These are phyloP conservation scores for Xenops minutus DNA, from an alignment of 2,797 vertebrate species.

Conservation along the genomic window DNA sequence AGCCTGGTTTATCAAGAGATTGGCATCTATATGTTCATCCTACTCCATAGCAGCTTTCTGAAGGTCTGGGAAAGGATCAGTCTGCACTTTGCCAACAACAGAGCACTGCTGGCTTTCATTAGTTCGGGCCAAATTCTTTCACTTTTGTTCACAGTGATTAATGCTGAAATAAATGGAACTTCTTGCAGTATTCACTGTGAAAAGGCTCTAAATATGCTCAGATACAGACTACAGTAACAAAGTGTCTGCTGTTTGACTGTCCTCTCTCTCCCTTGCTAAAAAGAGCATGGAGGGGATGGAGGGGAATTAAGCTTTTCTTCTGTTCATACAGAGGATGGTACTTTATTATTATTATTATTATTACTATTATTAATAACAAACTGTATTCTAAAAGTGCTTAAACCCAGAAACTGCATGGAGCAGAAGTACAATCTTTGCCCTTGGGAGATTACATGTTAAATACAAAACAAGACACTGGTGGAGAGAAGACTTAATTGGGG, in stretches of 20 bases:
- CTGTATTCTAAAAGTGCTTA: background rate
- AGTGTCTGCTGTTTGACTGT: constrained; percentile 31
- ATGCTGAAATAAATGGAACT: constrained; percentile 43
- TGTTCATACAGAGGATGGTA: background rate
- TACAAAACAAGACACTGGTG: background rate
- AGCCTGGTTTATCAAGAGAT: background rate
- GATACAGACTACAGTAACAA: constrained; percentile 20
- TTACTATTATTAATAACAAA: background rate
- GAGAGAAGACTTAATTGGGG: background rate
- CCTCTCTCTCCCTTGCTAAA: background rate
- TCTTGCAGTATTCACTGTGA: constrained; percentile 28
- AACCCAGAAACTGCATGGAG: background rate
- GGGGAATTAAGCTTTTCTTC: background rate
- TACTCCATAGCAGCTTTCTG: background rate
- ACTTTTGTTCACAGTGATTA: constrained; percentile 53
- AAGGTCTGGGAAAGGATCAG: constrained; percentile 12
- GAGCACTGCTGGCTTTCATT: constrained; percentile 25
- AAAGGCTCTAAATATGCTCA: constrained; percentile 12
- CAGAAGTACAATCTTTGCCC: background rate
- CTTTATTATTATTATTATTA: background rate
- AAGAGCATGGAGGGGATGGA: background rate
- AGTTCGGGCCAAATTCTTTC: constrained; percentile 29
- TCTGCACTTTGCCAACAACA: background rate
- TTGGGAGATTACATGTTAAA: background rate
- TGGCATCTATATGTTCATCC: background rate